Evolutionary conservation across 2,113 vertebrate genomes (phyloP).

Genomic region (Marmota flaviventris): DNA sequence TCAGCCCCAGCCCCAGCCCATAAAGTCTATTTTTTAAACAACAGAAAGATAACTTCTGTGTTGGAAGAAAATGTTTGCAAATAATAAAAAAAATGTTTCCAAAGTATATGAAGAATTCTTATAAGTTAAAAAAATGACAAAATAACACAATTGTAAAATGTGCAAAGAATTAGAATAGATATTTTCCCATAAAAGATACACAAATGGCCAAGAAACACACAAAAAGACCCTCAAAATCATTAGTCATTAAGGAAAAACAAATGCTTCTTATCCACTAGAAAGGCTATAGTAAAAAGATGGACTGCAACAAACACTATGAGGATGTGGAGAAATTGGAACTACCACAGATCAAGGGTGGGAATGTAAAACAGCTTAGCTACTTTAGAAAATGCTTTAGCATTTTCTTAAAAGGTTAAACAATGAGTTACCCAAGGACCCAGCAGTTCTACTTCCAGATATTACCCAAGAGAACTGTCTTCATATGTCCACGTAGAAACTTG

Average conservation of each 20-base stretch:
- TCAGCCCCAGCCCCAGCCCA: too few relatives aligned
- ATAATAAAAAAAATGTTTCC: conserved; percentile 5
- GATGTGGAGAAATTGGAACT: not conserved
- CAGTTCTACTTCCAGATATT: not conserved
- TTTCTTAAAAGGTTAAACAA: conserved; percentile 31
- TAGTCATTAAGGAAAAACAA: not conserved
- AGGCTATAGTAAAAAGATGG: not conserved
- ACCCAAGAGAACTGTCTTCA: not conserved
- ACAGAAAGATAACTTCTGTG: not conserved
- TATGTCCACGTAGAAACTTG: not conserved
- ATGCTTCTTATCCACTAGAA: not conserved
- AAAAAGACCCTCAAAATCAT: not conserved
- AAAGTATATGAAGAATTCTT: conserved; percentile 15
- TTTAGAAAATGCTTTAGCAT: not conserved
- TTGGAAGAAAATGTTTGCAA: not conserved
- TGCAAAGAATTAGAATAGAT: not conserved
- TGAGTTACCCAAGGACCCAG: not conserved
- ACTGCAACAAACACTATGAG: not conserved
- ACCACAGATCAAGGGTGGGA: not conserved
- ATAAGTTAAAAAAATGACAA: not conserved
- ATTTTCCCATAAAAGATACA: not conserved
- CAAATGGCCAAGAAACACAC: not conserved
- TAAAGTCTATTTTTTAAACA: not conserved
- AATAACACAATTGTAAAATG: not conserved
- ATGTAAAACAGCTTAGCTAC: not conserved